Evolutionary conservation across 2,113 vertebrate species (phyloP), one percentile per base, ranked within the genome.

Genomic region (Prochilodus magdalenae): DNA sequence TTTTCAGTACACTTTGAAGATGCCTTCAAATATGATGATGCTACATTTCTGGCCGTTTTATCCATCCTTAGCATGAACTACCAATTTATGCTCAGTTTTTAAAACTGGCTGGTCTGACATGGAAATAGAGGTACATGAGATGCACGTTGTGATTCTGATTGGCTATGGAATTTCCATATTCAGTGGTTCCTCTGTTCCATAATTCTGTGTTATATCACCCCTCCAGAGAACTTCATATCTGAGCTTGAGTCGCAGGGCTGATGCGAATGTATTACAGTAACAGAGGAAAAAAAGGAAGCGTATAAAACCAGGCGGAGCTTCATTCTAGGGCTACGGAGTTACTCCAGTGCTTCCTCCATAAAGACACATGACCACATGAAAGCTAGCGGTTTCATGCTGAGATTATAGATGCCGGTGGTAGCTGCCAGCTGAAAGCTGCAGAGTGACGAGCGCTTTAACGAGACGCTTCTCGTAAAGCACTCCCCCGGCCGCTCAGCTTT

Each of bases 311-410:
- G 59, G 22, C 73, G n/a, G 71, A 29, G 71, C 29, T 67, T 53
- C 79, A 66, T 67, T 75, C 53, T 66, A 33, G 49, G 49, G 36
- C 49, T 4, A 63, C 40, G 26, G 49, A 30, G 65, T 49, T 8
- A 49, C 40, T 53, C 70, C 65, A 63, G 62, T 63, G 72, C 70
- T 73, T 80, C 33, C 49, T 80, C 73, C 70, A 80, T 44, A 33
- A 49, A 80, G 79, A 73, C 40, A 85, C 65, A 49, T 66, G 78
- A 77, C 75, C 30, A 40, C 72, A 60, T 49, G 67, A 79, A 22
- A 79, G 67, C 73, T 40, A 29, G 53, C 24, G 33, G 51, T 44
- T 71, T 44, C 57, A 77, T 8, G 59, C 49, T 69, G 63, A 77
- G 13, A 62, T 74, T 63, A 29, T 55, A 70, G 66, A 84, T 2